Conservation (phyloP, 2,797 vertebrate species). For the Gobio occitaniae region DNA sequence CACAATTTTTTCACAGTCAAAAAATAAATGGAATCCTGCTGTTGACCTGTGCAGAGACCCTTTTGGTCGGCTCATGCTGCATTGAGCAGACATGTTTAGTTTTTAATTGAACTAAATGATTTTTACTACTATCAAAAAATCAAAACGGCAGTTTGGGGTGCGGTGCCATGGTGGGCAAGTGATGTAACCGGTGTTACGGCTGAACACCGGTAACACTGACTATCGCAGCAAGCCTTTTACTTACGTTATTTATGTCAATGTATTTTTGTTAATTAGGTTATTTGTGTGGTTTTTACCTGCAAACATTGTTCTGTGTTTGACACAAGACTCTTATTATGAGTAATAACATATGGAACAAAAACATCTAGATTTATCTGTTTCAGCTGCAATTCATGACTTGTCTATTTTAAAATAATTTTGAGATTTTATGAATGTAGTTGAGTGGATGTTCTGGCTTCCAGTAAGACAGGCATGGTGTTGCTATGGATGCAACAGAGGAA, state of each 20-base stretch:
- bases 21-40: not conserved
- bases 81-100: no score
- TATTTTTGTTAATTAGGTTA: not conserved
- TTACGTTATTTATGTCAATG: no score
- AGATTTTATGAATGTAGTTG: conserved; percentile 30
- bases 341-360: not conserved
- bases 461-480: conserved; percentile 72
- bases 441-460: conserved; percentile 70
- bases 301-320: not conserved
- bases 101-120: no score
- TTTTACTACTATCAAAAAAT: no score
- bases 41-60: no score
- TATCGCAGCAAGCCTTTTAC: no score
- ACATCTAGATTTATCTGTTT: not conserved
- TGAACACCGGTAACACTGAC: no score
- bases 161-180: not conserved
- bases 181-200: not conserved
- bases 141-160: no score
- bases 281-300: not conserved
- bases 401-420: conserved; percentile 18
- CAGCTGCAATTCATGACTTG: conserved; percentile 61
- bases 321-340: not conserved
- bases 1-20: not conserved
- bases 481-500: conserved; percentile 74
- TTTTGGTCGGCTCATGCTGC: no score